Conservation (phyloP, 2,888 invertebrate species). For the Julus scanicus region DNA sequence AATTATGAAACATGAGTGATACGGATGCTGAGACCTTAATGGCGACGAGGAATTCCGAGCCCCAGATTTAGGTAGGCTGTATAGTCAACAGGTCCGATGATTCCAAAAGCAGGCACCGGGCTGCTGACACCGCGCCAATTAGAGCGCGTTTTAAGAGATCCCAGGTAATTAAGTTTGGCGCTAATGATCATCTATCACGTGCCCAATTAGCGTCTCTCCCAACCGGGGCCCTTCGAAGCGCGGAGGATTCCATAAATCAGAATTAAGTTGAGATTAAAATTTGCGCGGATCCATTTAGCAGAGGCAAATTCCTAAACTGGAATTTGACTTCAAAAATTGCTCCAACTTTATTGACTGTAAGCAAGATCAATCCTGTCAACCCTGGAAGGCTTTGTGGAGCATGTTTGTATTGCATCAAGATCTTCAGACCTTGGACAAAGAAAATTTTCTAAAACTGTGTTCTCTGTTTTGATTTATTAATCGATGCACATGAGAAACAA, state of each 20-base stretch:
- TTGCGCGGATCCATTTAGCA: not conserved
- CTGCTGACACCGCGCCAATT: constrained; percentile 17
- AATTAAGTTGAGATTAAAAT: not conserved
- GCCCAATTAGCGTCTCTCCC: constrained; percentile 7
- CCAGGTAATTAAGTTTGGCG: constrained; percentile 33
- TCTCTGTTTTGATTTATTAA: too few species aligned
- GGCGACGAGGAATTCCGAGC: constrained; percentile 5
- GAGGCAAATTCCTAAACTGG: not conserved
- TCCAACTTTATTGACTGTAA: too few species aligned
- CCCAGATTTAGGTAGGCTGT: not conserved
- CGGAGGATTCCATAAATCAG: constrained; percentile 25
- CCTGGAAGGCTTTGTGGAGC: too few species aligned
- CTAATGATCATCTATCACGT: constrained; percentile 28
- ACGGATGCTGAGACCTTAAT: not conserved
- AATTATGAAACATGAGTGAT: not conserved
- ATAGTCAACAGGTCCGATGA: constrained; percentile 4
- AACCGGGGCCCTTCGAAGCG: not conserved
- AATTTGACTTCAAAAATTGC: not conserved
- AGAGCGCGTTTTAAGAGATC: constrained; percentile 15
- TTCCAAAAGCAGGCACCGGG: not conserved
- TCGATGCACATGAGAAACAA: too few species aligned
- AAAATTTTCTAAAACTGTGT: too few species aligned
- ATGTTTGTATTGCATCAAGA: too few species aligned
- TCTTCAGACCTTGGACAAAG: too few species aligned
- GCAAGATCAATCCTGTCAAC: too few species aligned